Conservation (phyloP, 2,113 vertebrate species). For the Grantiella picta region DNA sequence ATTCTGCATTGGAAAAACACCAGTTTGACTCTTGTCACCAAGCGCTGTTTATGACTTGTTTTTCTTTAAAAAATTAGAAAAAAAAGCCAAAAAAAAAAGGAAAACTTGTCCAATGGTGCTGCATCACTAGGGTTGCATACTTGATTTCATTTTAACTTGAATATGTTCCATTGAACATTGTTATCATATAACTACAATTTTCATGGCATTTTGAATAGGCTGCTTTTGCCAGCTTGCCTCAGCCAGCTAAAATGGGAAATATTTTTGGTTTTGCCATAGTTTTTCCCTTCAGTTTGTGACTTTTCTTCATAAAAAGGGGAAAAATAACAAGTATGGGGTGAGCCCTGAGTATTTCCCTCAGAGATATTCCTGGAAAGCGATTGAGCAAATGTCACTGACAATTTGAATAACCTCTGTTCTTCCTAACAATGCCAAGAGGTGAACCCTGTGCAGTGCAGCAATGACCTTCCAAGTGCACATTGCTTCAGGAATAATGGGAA, state of each 20-base stretch:
- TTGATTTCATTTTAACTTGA: background rate
- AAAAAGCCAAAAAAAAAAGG: background rate
- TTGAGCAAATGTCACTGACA: background rate
- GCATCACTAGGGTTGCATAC: background rate
- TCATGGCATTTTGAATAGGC: background rate
- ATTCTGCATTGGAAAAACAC: background rate
- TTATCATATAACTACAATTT: background rate
- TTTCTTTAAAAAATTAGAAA: background rate
- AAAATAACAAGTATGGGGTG: accelerated
- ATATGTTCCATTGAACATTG: background rate
- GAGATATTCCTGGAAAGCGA: background rate
- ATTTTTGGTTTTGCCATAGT: background rate
- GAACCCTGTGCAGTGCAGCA: background rate
- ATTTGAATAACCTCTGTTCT: background rate
- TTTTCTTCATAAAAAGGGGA: background rate
- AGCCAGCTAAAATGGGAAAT: background rate
- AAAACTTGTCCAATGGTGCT: background rate
- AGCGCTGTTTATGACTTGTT: background rate
- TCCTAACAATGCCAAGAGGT: background rate
- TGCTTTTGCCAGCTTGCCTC: background rate
- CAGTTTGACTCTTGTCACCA: background rate
- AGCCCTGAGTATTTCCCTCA: background rate
- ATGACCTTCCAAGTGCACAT: background rate
- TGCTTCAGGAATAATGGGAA: background rate
- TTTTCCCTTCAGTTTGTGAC: background rate